Evolutionary conservation across 2,113 vertebrate species (phyloP), one percentile per base, ranked within the genome.

Genomic region (Ancistrus triradiatus): DNA sequence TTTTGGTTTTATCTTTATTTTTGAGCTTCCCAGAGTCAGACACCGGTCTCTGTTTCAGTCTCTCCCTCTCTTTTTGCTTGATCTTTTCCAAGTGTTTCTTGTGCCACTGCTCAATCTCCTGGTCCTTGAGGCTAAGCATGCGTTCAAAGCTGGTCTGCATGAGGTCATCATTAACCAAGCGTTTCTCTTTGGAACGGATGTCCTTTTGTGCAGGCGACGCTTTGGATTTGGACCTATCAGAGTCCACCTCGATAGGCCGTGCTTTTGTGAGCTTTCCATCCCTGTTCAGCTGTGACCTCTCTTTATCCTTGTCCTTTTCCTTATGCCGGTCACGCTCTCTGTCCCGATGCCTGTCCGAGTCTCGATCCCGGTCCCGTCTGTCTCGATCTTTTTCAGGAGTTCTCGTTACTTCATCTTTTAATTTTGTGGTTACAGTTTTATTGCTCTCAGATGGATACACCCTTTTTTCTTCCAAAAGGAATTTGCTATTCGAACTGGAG

Each of bases 121-220:
- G 84, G 74, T 99, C 96, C 80, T 98, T 99, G 58, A 98, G 84
- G 70, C 96, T 99, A 38, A 99, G 90, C 96, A 98, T 99, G 66
- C 94, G 87, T 83, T 99, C 96, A 17, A 99, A 99, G 83, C 96
- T 98, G 48, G 96, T 99, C 83, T 98, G 93, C 95, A 98, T 99
- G 74, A 98, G 83, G 79, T 99, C 96, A 35, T 99, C 96, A 0
- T 98, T 97, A n/a, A 97, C 92, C 4, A 99, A 82, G 50, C 94
- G 86, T 66, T 98, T 99, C 59, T 99, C 95, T 83, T 95, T 99
- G 53, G 95, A 95, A 52, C 91, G 89, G 66, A 70, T 25, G 55
- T 97, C 95, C 74, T 92, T 92, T 0, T 84, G 44, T n/a, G 83
- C 81, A 21, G 86, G 73, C 7, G 84, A 80, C 59, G 83, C 75